Conservation (phyloP, 2,888 invertebrate species). For the Helicoverpa assulta region DNA sequence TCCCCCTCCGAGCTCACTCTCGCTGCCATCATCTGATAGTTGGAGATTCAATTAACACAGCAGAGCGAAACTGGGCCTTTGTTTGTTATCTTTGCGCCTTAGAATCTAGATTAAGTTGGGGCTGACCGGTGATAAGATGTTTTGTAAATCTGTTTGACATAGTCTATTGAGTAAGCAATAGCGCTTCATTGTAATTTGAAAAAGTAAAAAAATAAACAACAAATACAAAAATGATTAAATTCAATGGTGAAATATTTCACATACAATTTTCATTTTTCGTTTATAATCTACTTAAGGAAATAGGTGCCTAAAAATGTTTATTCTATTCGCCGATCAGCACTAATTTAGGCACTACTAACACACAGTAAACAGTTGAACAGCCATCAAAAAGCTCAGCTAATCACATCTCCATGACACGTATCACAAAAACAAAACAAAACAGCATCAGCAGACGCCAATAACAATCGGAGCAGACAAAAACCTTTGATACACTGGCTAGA, state of each 20-base stretch:
- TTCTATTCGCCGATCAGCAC: background rate
- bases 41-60: conserved; percentile 80
- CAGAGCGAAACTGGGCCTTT: conserved; percentile 66
- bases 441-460: conserved; percentile 37
- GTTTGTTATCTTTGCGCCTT: conserved; percentile 59
- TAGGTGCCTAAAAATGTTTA: too few species aligned
- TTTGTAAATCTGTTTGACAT: conserved; percentile 13
- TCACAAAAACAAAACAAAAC: conserved; percentile 12
- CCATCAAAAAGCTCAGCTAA: background rate
- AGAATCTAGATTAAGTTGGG: conserved; percentile 58
- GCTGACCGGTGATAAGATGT: conserved; percentile 20
- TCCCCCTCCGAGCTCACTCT: conserved; percentile 64
- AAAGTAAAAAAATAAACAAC: background rate
- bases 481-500: conserved; percentile 52
- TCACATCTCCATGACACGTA: background rate
- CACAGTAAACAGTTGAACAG: background rate
- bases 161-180: background rate
- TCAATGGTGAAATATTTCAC: background rate
- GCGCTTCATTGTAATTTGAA: too few species aligned
- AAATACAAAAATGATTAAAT: background rate
- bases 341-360: background rate
- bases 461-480: conserved; percentile 53
- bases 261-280: too few species aligned
- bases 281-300: too few species aligned
- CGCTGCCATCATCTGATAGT: conserved; percentile 77